These are phyloP conservation scores for Lycodopsis pacificus DNA, from an alignment of 2,797 vertebrate species.

Conservation along the genomic window DNA sequence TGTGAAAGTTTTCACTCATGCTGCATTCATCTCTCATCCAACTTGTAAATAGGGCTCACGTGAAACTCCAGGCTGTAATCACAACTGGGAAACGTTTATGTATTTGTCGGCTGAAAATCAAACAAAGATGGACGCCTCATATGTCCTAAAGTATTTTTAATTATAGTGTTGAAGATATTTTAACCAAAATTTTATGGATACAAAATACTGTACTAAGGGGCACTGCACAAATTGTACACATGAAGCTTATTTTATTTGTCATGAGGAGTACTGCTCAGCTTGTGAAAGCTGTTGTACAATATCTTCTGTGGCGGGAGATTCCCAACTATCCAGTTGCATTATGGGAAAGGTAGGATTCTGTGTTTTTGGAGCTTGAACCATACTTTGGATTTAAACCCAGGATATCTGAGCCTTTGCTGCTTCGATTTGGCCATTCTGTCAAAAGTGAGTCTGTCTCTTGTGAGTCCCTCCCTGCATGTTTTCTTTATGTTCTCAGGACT, in stretches of 20 bases:
- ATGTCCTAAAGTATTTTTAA: background rate
- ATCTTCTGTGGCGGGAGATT: background rate
- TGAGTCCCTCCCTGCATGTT: background rate
- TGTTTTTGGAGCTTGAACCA: background rate
- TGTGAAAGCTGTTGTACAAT: background rate
- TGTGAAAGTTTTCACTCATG: background rate
- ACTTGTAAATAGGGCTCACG: background rate
- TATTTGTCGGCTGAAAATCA: background rate
- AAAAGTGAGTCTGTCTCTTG: background rate
- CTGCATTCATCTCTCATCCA: background rate
- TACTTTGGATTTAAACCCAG: background rate
- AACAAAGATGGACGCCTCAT: background rate
- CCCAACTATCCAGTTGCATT: background rate
- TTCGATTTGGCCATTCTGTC: background rate
- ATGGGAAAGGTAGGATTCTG: background rate
- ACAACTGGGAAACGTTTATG: background rate
- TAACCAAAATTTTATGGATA: background rate
- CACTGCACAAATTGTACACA: too few relatives aligned
- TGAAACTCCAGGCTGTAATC: background rate
- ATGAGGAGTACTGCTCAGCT: background rate
- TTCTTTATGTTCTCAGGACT: background rate
- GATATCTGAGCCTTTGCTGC: background rate
- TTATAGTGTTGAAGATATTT: background rate
- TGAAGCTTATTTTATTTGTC: background rate
- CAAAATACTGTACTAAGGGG: background rate